Evolutionary conservation across 2,888 invertebrate genomes (phyloP).

Genomic region (Omphaloscelis lunosa): DNA sequence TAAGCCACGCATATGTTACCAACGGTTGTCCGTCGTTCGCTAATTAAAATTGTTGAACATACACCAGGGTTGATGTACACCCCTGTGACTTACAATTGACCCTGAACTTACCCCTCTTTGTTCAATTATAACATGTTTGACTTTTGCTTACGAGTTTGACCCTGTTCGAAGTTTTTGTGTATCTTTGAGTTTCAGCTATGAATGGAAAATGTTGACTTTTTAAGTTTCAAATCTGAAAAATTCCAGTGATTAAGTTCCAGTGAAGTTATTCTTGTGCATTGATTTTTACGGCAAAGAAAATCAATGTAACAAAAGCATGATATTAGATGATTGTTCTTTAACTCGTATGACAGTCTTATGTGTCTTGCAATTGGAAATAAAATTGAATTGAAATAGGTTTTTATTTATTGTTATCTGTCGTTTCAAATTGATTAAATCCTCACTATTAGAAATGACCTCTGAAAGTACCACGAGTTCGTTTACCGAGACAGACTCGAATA

Average conservation of each 20-base stretch:
- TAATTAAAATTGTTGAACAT: constrained; percentile 67
- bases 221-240: background rate
- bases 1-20: constrained; percentile 66
- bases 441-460: background rate
- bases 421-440: background rate
- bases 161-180: background rate
- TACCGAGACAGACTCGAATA: background rate
- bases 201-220: background rate
- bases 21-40: constrained; percentile 62
- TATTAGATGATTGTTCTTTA: background rate
- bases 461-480: background rate
- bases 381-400: background rate
- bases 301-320: too few species aligned
- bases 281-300: background rate
- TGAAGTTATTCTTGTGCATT: background rate
- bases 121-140: constrained; percentile 23
- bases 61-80: constrained; percentile 46
- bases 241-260: too few species aligned
- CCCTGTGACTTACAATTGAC: constrained; percentile 58
- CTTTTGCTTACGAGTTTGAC: constrained; percentile 14
- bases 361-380: background rate
- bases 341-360: background rate
- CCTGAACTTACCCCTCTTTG: constrained; percentile 56
- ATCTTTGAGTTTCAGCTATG: background rate
- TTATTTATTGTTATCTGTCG: background rate